Evolutionary conservation across 2,888 invertebrate genomes (phyloP).

Genomic region (Atrina japonica): DNA sequence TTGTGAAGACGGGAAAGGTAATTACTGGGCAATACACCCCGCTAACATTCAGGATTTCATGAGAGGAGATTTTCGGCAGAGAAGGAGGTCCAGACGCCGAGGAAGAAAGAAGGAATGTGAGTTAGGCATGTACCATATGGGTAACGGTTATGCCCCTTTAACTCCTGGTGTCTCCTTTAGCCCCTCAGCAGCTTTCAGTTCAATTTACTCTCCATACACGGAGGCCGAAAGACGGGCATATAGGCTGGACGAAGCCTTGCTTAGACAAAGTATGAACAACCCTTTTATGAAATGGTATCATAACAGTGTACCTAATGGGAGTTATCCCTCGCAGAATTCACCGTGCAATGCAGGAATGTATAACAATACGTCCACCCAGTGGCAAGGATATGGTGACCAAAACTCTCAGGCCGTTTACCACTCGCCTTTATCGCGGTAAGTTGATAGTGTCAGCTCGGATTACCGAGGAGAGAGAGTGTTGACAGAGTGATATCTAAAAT

Average conservation of each 20-base stretch:
- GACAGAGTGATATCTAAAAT: too few species aligned
- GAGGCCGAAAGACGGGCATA: conserved; percentile 75
- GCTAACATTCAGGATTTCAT: conserved; percentile 77
- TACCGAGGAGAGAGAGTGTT: too few species aligned
- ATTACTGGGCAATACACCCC: conserved; percentile 79
- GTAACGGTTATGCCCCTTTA: conserved; percentile 67
- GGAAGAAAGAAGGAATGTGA: conserved; percentile 75
- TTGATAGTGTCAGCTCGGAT: neutral
- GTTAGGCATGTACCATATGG: conserved; percentile 68
- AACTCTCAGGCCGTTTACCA: conserved; percentile 62
- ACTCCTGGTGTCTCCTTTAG: conserved; percentile 61
- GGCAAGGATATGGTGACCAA: conserved; percentile 70
- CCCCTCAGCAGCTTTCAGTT: conserved; percentile 60
- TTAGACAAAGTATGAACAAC: conserved; percentile 75
- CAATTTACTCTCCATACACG: conserved; percentile 74
- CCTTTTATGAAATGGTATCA: conserved; percentile 76
- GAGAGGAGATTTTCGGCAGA: conserved; percentile 76
- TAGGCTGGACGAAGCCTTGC: conserved; percentile 72
- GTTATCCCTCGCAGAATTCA: conserved; percentile 52
- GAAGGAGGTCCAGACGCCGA: conserved; percentile 70
- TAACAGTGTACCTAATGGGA: conserved; percentile 59
- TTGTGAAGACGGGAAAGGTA: conserved; percentile 77
- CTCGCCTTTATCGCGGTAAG: conserved; percentile 61
- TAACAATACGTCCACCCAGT: conserved; percentile 61
- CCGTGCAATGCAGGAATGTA: conserved; percentile 61